Percentiles rank a stretch among this genome's conserved stretches.
phyloP scores from a whole-genome alignment of 2,888 invertebrate genomes.

The Archips crataeganus region DNA sequence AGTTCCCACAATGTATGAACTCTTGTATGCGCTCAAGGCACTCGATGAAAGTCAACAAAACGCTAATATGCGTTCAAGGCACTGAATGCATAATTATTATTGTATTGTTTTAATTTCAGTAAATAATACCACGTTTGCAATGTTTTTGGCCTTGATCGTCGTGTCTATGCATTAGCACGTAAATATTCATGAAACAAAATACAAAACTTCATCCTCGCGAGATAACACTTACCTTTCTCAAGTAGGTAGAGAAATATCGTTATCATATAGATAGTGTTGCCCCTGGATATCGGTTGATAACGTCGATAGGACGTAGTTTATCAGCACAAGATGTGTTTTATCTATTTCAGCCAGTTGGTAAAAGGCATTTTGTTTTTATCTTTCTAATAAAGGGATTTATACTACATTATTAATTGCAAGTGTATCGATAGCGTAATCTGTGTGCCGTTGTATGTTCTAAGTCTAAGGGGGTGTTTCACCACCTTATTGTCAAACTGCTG shows the following conservation, averaged over 20 bases:
- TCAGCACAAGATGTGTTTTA: conserved; percentile 27
- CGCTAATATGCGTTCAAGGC: too few relatives aligned
- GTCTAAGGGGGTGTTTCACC: too few relatives aligned
- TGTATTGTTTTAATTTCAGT: background rate
- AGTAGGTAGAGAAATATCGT: conserved; percentile 22
- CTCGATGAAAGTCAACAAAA: too few relatives aligned
- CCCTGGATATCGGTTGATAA: conserved; percentile 30
- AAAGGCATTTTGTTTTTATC: conserved; percentile 12
- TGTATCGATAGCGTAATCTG: background rate
- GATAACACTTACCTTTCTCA: conserved; percentile 19
- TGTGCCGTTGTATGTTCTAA: background rate
- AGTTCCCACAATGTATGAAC: too few relatives aligned
- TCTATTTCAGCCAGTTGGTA: conserved; percentile 3
- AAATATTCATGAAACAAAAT: conserved; percentile 1
- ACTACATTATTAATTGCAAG: conserved; percentile 7
- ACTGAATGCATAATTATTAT: too few relatives aligned
- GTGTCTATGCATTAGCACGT: background rate
- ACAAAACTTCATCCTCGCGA: background rate
- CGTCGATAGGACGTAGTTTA: conserved; percentile 18
- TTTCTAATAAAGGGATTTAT: conserved; percentile 11
- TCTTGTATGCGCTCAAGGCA: too few relatives aligned
- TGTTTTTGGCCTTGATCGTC: background rate
- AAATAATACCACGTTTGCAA: background rate
- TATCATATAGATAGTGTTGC: conserved; percentile 20
- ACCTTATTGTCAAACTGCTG: too few relatives aligned